These are phyloP conservation scores for Apocrypta bakeri DNA, from an alignment of 1,140 invertebrate genomes.

Conservation along the genomic window DNA sequence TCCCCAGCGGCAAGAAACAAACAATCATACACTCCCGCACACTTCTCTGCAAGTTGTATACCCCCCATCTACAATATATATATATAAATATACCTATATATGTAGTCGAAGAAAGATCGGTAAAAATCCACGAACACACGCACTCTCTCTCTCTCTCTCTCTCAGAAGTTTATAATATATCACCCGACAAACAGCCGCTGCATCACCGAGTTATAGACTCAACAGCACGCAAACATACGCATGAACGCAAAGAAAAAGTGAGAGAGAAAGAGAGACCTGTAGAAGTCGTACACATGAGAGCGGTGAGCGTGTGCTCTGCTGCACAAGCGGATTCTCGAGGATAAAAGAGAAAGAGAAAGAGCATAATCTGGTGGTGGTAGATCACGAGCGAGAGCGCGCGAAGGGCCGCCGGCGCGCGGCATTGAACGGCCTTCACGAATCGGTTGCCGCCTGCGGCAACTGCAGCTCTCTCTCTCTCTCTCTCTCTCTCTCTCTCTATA, in stretches of 20 bases:
- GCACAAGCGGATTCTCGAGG: conserved; percentile 8
- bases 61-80: no score
- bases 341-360: conserved; percentile 44
- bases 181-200: not conserved
- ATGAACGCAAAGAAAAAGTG: not conserved
- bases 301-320: no score
- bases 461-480: not conserved
- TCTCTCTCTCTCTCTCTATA: no score
- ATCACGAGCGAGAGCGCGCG: not conserved
- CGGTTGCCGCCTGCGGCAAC: conserved; percentile 54
- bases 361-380: not conserved
- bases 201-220: not conserved
- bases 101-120: not conserved
- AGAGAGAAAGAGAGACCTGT: not conserved
- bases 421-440: conserved; percentile 74
- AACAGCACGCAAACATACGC: not conserved
- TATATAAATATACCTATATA: no score
- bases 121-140: not conserved
- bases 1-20: not conserved
- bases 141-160: no score
- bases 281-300: not conserved
- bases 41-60: no score
- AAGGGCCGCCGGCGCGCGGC: conserved; percentile 54
- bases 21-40: not conserved
- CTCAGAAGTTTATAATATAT: not conserved